These are phyloP conservation scores for Diplogasteroides magnus DNA, from an alignment of 1,140 invertebrate genomes.

Conservation along the genomic window DNA sequence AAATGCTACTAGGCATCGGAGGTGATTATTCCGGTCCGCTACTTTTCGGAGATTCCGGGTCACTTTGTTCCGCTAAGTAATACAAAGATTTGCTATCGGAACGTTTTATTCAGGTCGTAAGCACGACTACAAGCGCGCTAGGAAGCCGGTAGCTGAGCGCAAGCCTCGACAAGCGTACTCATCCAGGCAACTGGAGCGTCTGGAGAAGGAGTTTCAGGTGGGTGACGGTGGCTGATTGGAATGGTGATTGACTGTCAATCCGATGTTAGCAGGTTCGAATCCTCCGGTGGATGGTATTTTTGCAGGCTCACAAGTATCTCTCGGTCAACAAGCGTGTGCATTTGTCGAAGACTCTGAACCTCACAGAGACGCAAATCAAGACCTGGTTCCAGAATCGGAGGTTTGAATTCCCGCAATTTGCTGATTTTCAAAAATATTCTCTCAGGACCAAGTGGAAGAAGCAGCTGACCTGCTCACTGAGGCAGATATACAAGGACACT, in stretches of 20 bases:
- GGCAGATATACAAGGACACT: conserved; percentile 25
- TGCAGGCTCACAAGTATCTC: conserved; percentile 80
- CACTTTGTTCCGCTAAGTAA: background rate
- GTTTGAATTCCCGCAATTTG: conserved; percentile 34
- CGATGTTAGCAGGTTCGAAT: background rate
- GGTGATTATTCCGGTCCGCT: conserved; percentile 12
- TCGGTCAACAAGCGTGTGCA: conserved; percentile 90
- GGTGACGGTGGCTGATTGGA: conserved; percentile 9
- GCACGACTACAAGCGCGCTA: conserved; percentile 68
- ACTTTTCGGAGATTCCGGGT: background rate
- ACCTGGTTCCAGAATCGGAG: conserved; percentile 90
- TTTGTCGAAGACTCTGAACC: conserved; percentile 75
- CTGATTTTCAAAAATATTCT: background rate
- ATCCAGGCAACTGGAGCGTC: conserved; percentile 80
- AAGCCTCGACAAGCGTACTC: conserved; percentile 92
- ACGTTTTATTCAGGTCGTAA: conserved; percentile 65
- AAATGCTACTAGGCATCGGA: conserved; percentile 35
- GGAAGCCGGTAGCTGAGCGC: conserved; percentile 78
- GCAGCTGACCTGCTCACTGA: conserved; percentile 28
- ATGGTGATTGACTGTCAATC: background rate
- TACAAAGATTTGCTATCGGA: background rate
- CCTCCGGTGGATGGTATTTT: background rate
- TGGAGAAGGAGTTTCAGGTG: conserved; percentile 87
- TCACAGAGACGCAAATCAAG: conserved; percentile 93
- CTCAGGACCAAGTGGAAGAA: conserved; percentile 37